These are phyloP conservation scores for Caenorhabditis angaria DNA, from an alignment of 2,888 invertebrate genomes.

Conservation along the genomic window DNA sequence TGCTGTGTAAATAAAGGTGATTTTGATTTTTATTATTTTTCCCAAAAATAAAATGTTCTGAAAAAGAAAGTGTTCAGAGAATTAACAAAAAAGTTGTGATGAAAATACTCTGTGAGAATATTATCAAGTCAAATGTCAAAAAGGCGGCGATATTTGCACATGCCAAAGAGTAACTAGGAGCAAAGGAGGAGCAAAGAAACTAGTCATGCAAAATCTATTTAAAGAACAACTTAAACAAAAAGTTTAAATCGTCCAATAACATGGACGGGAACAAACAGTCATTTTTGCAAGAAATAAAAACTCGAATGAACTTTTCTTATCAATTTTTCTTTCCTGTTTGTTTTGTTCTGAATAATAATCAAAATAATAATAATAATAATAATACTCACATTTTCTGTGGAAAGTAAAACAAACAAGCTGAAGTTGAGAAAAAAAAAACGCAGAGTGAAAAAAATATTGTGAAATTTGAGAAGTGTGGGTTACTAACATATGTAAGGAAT, in stretches of 20 bases:
- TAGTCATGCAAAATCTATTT: conserved; percentile 2
- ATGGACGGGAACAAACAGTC: no score
- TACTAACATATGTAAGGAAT: background rate
- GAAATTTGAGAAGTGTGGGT: background rate
- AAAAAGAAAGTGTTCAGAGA: no score
- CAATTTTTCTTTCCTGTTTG: no score
- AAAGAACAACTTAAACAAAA: background rate
- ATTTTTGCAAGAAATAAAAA: no score
- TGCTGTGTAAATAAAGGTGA: background rate
- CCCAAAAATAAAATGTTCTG: no score
- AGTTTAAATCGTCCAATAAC: background rate
- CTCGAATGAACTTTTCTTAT: no score
- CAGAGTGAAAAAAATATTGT: background rate
- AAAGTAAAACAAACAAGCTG: background rate
- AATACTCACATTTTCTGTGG: background rate
- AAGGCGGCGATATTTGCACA: background rate
- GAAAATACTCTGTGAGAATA: no score
- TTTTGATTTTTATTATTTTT: no score
- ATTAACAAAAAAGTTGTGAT: no score
- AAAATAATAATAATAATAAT: background rate
- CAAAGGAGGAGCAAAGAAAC: background rate
- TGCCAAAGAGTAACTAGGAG: background rate
- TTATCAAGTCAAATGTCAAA: background rate
- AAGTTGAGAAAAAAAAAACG: background rate
- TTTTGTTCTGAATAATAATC: no score